Evolutionary conservation across 1,140 invertebrate genomes (phyloP), one percentile per base, ranked within the genome.

Genomic region (fruit fly (Drosophila melanogaster)): DNA sequence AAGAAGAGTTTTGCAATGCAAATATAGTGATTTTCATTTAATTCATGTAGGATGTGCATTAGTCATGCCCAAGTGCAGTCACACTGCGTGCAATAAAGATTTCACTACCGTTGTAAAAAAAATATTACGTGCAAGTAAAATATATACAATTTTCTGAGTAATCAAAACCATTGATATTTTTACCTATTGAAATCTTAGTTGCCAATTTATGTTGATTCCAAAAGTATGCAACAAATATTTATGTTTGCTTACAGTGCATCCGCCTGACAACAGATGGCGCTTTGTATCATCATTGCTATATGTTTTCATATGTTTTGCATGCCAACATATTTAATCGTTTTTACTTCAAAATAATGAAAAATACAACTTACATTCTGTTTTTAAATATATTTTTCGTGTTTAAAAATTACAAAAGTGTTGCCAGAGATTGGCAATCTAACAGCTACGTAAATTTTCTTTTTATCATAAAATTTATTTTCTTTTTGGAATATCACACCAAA

Each of bases 401-500:
- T 46, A 67, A 53, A 57, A 60, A 38, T 61, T 59, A 67, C 57
- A 58, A 69, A 38, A 67, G 58, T 35, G 5, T 49, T 69, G 44
- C 43, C 37, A 49, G 49, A 24, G 33, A 69, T 51, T 43, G 35
- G 53, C 46, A 22, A 47, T 50, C 72, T 76, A 75, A 22, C 49
- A 70, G 19, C 64, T 71, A 71, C 40, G 24, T 46, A 57, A 54
- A 38, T 54, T 49, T 73, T 19, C 24, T 30, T 33, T 66, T 54
- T 59, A 61, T 50, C 86, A 58, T 77, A 91, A 44, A 53, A 41
- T 53, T 44, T 19, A 19, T 1, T 44, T 19, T 19, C 60, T 61
- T 71, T 66, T 71, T 78, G 75, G 83, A 86, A 86, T 86, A 87
- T 87, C 77, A 72, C 79, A 87, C 78, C 47, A 73, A 54, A 56